Conservation (phyloP, 1,140 invertebrate genomes). For the Gyrodactylus bullatarudis region DNA sequence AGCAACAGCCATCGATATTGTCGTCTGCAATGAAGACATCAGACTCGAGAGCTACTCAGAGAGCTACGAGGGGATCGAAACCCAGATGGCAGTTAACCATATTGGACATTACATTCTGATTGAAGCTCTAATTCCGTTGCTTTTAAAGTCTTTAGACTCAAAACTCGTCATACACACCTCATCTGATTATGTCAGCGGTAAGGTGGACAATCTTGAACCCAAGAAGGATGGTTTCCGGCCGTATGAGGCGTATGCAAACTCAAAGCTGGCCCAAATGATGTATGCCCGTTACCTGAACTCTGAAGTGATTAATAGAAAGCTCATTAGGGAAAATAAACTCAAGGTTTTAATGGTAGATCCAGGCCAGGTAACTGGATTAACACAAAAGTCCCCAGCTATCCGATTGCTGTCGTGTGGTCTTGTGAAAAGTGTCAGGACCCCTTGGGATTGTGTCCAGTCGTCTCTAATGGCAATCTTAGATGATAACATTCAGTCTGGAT, state of each 20-base stretch:
- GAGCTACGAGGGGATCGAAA: background rate
- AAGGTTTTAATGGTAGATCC: background rate
- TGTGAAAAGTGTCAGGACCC: background rate
- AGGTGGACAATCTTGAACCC: background rate
- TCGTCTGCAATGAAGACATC: background rate
- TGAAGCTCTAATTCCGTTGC: background rate
- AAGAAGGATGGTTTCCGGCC: background rate
- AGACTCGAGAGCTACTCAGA: background rate
- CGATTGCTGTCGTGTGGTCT: background rate
- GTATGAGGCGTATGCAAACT: background rate
- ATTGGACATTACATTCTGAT: background rate
- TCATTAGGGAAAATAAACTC: background rate
- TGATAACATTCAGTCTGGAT: background rate
- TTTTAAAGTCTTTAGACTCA: background rate
- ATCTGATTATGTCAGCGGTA: background rate
- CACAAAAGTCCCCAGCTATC: background rate
- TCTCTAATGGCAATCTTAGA: background rate
- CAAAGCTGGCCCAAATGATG: background rate
- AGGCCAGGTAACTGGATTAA: background rate
- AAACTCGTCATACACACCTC: background rate
- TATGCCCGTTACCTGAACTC: background rate
- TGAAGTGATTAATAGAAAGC: background rate
- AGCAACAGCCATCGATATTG: background rate
- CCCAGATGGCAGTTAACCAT: background rate
- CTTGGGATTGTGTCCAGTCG: background rate